These are phyloP conservation scores for Sciurus carolinensis DNA, from an alignment of 2,797 vertebrate species.

Conservation along the genomic window DNA sequence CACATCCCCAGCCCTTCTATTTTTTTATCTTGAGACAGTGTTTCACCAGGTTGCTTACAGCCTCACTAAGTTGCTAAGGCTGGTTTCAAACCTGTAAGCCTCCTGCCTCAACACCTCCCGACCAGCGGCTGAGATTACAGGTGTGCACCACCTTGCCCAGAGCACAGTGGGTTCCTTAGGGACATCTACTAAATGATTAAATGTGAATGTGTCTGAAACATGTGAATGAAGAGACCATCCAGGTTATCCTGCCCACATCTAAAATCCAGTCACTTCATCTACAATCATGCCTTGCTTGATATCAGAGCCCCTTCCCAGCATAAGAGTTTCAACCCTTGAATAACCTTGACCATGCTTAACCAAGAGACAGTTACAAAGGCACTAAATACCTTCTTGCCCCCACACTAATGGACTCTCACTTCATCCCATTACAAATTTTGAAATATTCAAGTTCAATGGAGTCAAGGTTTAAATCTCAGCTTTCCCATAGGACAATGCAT, in stretches of 20 bases:
- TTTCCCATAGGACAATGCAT: neutral
- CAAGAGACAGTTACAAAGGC: neutral
- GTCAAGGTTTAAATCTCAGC: slow-evolving; percentile 2
- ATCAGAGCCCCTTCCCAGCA: neutral
- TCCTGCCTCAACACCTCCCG: no score
- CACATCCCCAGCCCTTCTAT: no score
- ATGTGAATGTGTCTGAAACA: neutral
- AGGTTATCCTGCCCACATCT: neutral
- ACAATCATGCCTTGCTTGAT: neutral
- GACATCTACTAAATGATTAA: neutral
- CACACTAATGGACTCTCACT: slow-evolving; percentile 18
- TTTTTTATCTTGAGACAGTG: no score
- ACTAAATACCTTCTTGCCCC: neutral
- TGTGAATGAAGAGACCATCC: neutral
- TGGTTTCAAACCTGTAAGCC: no score
- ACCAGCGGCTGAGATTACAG: no score
- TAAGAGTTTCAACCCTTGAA: neutral
- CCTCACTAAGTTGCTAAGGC: no score
- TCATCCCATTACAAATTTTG: slow-evolving; percentile 13
- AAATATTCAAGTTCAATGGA: slow-evolving; percentile 19
- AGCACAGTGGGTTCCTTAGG: neutral
- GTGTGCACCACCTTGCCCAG: no score
- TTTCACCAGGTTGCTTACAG: no score
- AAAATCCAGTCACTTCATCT: neutral
- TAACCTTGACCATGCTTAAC: neutral